Percentiles rank a stretch among this genome's conserved stretches.
These are phyloP conservation scores for Cryptus viduatorius DNA, from an alignment of 2,888 invertebrate species.

Conservation along the genomic window DNA sequence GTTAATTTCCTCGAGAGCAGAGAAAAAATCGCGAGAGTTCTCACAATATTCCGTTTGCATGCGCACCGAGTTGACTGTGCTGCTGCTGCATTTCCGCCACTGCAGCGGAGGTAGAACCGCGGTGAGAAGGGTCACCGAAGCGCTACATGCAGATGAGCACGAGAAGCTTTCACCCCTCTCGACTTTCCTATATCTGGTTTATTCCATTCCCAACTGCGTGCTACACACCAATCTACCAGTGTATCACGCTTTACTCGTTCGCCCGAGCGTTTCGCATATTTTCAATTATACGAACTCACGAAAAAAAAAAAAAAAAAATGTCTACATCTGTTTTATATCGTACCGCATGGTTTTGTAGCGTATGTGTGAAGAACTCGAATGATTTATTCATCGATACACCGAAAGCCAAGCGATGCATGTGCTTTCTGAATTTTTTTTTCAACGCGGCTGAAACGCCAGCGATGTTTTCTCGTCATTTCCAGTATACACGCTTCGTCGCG, in stretches of 20 bases:
- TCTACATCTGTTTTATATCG: too few species aligned
- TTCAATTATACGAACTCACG: not conserved
- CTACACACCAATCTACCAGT: not conserved
- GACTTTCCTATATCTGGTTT: conserved; percentile 20
- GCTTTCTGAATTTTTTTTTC: too few species aligned
- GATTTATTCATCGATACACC: too few species aligned
- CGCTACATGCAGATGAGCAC: conserved; percentile 53
- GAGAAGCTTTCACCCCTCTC: conserved; percentile 29
- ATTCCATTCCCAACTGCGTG: conserved; percentile 19
- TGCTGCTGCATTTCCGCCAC: conserved; percentile 59
- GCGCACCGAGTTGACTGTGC: conserved; percentile 29
- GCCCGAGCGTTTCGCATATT: conserved; percentile 5
- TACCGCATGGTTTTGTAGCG: too few species aligned
- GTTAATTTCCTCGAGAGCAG: not conserved
- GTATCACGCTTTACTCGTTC: not conserved
- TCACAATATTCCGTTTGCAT: conserved; percentile 38
- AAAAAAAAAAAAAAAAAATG: not conserved
- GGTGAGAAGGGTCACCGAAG: conserved; percentile 41
- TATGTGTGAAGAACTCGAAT: too few species aligned
- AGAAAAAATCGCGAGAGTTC: conserved; percentile 9
- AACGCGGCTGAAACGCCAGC: too few species aligned
- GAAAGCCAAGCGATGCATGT: too few species aligned
- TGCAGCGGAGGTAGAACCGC: conserved; percentile 28
- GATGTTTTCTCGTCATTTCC: too few species aligned
- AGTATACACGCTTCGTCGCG: too few species aligned